Percentiles rank a stretch among this genome's conserved stretches.
Evolutionary conservation across 2,888 invertebrate species (phyloP).

Genomic region (Dendrolimus houi): DNA sequence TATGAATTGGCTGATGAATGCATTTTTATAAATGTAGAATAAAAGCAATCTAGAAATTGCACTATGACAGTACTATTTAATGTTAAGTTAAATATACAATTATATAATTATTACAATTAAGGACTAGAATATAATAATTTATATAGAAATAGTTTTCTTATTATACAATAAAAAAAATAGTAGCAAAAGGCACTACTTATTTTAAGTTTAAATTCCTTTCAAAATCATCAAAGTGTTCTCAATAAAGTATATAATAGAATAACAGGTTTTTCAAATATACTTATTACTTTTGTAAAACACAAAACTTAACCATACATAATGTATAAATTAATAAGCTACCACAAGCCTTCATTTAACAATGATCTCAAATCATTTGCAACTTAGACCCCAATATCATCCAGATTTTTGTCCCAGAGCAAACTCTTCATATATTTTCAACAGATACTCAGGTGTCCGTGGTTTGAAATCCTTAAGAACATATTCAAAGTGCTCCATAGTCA

Average conservation of each 20-base stretch:
- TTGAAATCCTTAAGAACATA: slow-evolving; percentile 81
- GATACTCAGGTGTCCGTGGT: slow-evolving; percentile 84
- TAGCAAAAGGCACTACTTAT: neutral
- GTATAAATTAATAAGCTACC: too few species aligned
- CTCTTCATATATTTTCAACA: slow-evolving; percentile 84
- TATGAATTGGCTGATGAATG: too few species aligned
- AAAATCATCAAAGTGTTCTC: too few species aligned
- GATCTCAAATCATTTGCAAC: too few species aligned
- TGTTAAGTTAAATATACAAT: slow-evolving; percentile 9
- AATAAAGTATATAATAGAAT: too few species aligned
- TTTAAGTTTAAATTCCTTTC: too few species aligned
- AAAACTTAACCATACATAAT: too few species aligned
- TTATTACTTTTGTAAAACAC: neutral
- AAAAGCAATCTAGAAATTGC: slow-evolving; percentile 1
- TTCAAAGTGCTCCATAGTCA: slow-evolving; percentile 83
- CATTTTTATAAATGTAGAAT: too few species aligned
- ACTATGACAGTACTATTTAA: neutral
- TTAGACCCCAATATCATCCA: slow-evolving; percentile 15
- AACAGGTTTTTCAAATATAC: too few species aligned
- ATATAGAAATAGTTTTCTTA: slow-evolving; percentile 20
- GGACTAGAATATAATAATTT: slow-evolving; percentile 43
- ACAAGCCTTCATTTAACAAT: too few species aligned
- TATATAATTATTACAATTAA: slow-evolving; percentile 20
- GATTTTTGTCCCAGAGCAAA: slow-evolving; percentile 66
- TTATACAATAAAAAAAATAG: neutral